Conservation (phyloP, 2,888 invertebrate genomes). For the Escarpia spicata region DNA sequence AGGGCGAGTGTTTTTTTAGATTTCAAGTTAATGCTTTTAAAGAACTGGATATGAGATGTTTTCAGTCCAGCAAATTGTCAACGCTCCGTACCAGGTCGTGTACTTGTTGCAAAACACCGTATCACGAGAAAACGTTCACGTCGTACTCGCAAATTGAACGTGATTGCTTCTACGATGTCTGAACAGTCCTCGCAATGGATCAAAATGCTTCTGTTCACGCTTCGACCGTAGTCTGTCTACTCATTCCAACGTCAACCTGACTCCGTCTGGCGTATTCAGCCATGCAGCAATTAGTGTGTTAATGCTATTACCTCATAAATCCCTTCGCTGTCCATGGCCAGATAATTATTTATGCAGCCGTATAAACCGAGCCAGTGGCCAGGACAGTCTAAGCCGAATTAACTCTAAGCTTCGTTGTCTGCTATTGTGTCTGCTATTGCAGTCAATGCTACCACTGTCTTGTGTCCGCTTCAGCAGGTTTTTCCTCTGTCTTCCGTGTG, state of each 20-base stretch:
- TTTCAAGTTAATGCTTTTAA: no score
- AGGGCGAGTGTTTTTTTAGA: no score
- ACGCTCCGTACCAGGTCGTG: neutral
- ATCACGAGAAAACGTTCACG: no score
- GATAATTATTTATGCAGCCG: neutral
- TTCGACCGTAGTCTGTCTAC: neutral
- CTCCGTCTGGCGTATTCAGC: neutral
- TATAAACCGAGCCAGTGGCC: neutral
- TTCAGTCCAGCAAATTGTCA: neutral
- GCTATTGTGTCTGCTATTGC: neutral
- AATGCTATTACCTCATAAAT: constrained; percentile 10
- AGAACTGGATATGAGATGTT: neutral
- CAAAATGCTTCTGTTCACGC: neutral
- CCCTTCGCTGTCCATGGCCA: neutral
- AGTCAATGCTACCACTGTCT: neutral
- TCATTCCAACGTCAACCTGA: neutral
- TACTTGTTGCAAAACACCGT: neutral
- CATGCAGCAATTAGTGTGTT: neutral
- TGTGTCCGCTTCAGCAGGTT: neutral
- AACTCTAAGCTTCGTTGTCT: neutral
- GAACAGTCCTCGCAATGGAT: neutral
- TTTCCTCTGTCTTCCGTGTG: no score
- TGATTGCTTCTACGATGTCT: no score
- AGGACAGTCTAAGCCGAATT: neutral
- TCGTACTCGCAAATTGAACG: neutral